Conservation (phyloP, 2,888 invertebrate genomes). For the Agonopterix alstromeriana region DNA sequence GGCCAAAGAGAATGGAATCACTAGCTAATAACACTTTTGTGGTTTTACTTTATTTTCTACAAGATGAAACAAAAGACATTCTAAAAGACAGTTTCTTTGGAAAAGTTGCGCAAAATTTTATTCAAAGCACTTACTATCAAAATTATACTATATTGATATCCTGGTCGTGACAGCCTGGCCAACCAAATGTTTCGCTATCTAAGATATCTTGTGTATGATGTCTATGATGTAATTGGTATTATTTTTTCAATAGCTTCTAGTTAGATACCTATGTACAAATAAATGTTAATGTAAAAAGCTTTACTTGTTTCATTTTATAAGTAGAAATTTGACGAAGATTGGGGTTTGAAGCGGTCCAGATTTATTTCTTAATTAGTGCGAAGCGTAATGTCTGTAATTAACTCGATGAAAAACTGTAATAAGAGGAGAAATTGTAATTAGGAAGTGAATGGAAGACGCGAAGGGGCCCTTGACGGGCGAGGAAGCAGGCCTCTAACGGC, state of each 20-base stretch:
- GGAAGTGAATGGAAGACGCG: slow-evolving; percentile 7
- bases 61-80: no score
- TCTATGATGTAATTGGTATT: background rate
- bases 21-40: no score
- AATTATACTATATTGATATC: background rate
- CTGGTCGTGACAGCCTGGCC: background rate
- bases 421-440: slow-evolving; percentile 10
- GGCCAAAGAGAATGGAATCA: no score
- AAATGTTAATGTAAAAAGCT: slow-evolving; percentile 49
- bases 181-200: slow-evolving; percentile 3
- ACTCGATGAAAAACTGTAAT: slow-evolving; percentile 10
- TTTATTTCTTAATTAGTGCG: slow-evolving; percentile 2
- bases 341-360: background rate
- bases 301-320: slow-evolving; percentile 17
- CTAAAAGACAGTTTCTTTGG: no score
- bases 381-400: slow-evolving; percentile 7
- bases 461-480: slow-evolving; percentile 1
- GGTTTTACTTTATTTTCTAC: no score
- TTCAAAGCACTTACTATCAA: no score
- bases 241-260: slow-evolving; percentile 43
- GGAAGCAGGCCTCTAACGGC: slow-evolving; percentile 10
- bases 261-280: slow-evolving; percentile 52
- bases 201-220: slow-evolving; percentile 2
- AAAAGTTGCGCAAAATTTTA: no score
- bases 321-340: no score